These are phyloP conservation scores for Dicycla oo DNA, from an alignment of 2,888 invertebrate genomes.

Conservation along the genomic window DNA sequence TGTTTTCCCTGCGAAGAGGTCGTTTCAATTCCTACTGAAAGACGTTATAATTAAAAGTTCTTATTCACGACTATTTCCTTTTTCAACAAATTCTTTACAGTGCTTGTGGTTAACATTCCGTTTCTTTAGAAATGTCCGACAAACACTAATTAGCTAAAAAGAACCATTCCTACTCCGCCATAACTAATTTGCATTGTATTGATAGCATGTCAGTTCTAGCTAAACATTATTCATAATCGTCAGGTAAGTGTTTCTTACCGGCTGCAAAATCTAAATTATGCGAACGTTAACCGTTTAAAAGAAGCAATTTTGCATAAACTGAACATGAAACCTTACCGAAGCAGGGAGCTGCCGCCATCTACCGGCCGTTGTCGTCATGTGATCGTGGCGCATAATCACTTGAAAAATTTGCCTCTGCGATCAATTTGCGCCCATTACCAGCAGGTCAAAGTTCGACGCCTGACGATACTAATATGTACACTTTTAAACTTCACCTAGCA, in stretches of 20 bases:
- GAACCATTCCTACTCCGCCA: conserved; percentile 10
- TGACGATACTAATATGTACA: conserved; percentile 69
- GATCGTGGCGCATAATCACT: conserved; percentile 74
- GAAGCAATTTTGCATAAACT: conserved; percentile 25
- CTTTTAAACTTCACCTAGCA: conserved; percentile 58
- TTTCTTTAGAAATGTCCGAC: conserved; percentile 34
- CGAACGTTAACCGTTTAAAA: conserved; percentile 15
- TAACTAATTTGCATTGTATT: conserved; percentile 39
- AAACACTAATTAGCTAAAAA: conserved; percentile 34
- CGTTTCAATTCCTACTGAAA: conserved; percentile 40
- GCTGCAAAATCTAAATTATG: conserved; percentile 35
- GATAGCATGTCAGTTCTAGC: conserved; percentile 11
- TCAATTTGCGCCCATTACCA: conserved; percentile 84
- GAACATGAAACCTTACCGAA: conserved; percentile 25
- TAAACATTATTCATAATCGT: not conserved
- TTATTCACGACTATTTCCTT: conserved; percentile 45
- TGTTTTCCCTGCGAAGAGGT: conserved; percentile 47
- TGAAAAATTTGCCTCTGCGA: conserved; percentile 80
- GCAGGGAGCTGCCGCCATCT: conserved; percentile 39
- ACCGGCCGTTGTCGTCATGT: conserved; percentile 41
- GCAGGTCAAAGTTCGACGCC: conserved; percentile 81
- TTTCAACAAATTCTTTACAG: conserved; percentile 51
- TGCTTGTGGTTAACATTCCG: conserved; percentile 40
- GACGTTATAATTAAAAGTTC: conserved; percentile 52
- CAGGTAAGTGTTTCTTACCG: conserved; percentile 15